phyloP scores from a whole-genome alignment of 2,797 vertebrate species.

The Alca torda region DNA sequence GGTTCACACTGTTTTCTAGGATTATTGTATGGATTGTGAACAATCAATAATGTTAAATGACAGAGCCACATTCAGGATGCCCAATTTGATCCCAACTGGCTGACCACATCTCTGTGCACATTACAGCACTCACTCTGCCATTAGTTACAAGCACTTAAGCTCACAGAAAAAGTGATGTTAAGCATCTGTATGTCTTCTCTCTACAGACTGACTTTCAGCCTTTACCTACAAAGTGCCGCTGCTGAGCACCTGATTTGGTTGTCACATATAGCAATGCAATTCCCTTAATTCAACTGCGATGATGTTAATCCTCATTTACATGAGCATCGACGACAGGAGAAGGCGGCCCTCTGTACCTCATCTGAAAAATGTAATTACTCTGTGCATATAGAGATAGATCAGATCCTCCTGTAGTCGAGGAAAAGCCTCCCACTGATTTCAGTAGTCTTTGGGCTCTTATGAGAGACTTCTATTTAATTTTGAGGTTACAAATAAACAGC shows the following conservation, averaged over 20 bases:
- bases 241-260: background rate
- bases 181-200: background rate
- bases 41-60: background rate
- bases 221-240: background rate
- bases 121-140: background rate
- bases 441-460: background rate
- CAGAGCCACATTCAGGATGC: background rate
- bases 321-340: background rate
- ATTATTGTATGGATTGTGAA: background rate
- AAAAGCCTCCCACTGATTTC: background rate
- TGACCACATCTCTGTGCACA: background rate
- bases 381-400: background rate
- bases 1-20: background rate
- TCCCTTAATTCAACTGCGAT: background rate
- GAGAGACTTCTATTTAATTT: background rate
- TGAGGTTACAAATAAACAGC: conserved; percentile 3
- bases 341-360: background rate
- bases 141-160: background rate
- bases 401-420: background rate
- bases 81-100: background rate
- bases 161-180: background rate
- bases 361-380: conserved; percentile 4
- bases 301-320: background rate
- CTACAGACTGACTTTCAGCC: background rate
- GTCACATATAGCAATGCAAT: background rate